These are phyloP conservation scores for Danio albolineatus DNA, from an alignment of 2,797 vertebrate species.

Conservation along the genomic window DNA sequence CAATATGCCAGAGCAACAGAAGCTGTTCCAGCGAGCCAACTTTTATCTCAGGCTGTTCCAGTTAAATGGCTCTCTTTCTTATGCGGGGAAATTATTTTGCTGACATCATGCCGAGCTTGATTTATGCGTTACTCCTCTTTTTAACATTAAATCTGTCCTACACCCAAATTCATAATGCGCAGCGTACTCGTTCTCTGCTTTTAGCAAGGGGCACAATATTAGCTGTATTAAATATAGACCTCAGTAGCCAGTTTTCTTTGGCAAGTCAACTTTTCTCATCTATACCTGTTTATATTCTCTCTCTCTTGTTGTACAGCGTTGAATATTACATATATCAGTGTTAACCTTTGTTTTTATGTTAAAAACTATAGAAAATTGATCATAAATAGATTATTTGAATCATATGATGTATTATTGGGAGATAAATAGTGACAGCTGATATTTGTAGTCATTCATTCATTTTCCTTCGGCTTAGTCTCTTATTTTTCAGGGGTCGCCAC, in stretches of 20 bases:
- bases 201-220: background rate
- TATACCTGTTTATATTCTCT: background rate
- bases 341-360: too few species aligned
- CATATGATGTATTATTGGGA: too few species aligned
- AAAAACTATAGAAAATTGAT: too few species aligned
- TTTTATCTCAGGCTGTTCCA: slow-evolving; percentile 17
- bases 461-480: too few species aligned
- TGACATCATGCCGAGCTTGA: slow-evolving; percentile 14
- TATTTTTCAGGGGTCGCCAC: too few species aligned
- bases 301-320: too few species aligned
- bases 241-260: background rate
- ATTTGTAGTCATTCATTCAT: too few species aligned
- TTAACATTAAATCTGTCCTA: background rate
- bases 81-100: slow-evolving; percentile 21
- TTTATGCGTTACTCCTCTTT: background rate
- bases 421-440: too few species aligned
- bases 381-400: too few species aligned
- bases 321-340: too few species aligned
- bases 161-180: background rate
- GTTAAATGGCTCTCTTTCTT: background rate
- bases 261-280: background rate
- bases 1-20: background rate
- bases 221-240: background rate
- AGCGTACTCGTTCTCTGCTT: background rate
- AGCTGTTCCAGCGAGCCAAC: slow-evolving; percentile 23